phyloP scores from a whole-genome alignment of 2,113 vertebrate genomes.

The Thamnophis sirtalis region DNA sequence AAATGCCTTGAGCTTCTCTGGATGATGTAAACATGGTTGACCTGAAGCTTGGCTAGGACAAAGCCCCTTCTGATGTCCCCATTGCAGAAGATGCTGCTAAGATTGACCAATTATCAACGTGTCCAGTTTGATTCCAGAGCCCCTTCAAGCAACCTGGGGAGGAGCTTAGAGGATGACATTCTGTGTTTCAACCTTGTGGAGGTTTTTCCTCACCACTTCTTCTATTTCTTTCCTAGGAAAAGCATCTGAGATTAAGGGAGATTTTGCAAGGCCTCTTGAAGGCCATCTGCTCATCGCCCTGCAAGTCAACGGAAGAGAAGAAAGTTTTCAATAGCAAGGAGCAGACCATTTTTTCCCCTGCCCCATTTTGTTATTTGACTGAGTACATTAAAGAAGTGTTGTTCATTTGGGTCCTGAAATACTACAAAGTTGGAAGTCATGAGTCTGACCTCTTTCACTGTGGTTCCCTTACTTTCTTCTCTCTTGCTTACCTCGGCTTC shows the following conservation, averaged over 20 bases:
- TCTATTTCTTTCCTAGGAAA: background rate
- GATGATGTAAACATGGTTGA: background rate
- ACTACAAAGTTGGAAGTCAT: background rate
- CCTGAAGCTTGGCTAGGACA: background rate
- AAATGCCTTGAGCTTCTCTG: background rate
- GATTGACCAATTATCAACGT: background rate
- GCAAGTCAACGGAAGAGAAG: background rate
- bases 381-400: background rate
- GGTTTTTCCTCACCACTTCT: background rate
- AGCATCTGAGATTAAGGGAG: background rate
- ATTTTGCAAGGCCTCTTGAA: background rate
- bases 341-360: background rate
- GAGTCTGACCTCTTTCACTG: background rate
- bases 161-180: background rate
- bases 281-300: background rate
- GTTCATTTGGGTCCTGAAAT: background rate
- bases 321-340: background rate
- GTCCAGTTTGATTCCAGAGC: background rate
- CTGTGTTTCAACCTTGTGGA: too few species aligned
- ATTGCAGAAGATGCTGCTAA: background rate
- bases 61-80: background rate
- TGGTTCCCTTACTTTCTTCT: background rate
- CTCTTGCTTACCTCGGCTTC: background rate
- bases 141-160: background rate
- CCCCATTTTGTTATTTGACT: background rate